Percentiles rank a stretch among this genome's conserved stretches.
Evolutionary conservation across 2,888 invertebrate species (phyloP).

Genomic region (Elegia similella): DNA sequence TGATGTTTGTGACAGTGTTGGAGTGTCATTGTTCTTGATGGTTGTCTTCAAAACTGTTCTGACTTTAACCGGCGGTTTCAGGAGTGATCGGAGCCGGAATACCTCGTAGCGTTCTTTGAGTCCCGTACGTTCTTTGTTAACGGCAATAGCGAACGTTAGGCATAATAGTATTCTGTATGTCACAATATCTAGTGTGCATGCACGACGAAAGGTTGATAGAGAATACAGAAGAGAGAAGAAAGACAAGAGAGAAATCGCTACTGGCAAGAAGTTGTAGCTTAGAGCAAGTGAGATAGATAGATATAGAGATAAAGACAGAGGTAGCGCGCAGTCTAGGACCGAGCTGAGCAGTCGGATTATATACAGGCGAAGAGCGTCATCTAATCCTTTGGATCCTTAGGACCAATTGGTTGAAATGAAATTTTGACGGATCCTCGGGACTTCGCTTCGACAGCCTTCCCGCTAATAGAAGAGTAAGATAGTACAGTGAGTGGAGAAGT

Average conservation of each 20-base stretch:
- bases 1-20: conserved; percentile 73
- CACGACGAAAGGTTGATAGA: conserved; percentile 78
- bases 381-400: conserved; percentile 65
- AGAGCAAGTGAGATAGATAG: conserved; percentile 76
- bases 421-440: conserved; percentile 72
- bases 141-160: conserved; percentile 73
- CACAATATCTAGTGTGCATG: conserved; percentile 82
- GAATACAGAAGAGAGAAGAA: conserved; percentile 77
- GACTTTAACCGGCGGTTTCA: conserved; percentile 53
- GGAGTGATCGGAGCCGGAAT: conserved; percentile 57
- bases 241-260: conserved; percentile 74
- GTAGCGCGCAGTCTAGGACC: conserved; percentile 75
- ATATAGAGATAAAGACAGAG: conserved; percentile 71
- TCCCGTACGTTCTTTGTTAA: conserved; percentile 57
- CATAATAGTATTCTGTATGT: conserved; percentile 76
- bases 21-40: conserved; percentile 65
- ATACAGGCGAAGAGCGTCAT: conserved; percentile 68
- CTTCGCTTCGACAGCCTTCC: conserved; percentile 64
- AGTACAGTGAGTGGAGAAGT: conserved; percentile 78
- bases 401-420: conserved; percentile 44
- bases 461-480: conserved; percentile 74
- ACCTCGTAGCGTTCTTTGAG: conserved; percentile 66
- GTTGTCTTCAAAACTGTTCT: conserved; percentile 60
- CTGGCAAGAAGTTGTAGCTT: conserved; percentile 76
- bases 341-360: conserved; percentile 72